Evolutionary conservation across 2,888 invertebrate species (phyloP).

Genomic region (Mythimna impura): DNA sequence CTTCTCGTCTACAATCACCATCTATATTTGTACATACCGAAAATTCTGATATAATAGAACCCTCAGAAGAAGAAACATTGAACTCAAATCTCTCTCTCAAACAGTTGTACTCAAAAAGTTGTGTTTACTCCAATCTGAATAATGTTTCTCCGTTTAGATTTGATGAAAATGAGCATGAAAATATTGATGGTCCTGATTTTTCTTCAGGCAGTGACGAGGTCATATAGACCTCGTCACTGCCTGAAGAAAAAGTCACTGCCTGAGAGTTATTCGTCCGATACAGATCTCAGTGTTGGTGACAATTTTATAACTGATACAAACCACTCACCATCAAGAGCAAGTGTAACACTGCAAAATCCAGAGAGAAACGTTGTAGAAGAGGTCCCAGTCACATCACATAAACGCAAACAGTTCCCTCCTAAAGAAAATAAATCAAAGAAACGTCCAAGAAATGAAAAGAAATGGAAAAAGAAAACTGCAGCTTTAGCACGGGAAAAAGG

Average conservation of each 20-base stretch:
- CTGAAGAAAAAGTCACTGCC: too few relatives aligned
- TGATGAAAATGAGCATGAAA: slow-evolving; percentile 28
- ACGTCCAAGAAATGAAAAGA: slow-evolving; percentile 43
- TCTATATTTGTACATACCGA: slow-evolving; percentile 27
- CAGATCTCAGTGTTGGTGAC: slow-evolving; percentile 33
- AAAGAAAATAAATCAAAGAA: slow-evolving; percentile 47
- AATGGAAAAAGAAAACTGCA: slow-evolving; percentile 45
- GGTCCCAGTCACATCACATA: slow-evolving; percentile 29
- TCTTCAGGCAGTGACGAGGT: slow-evolving; percentile 36
- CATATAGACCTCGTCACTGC: too few relatives aligned
- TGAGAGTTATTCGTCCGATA: slow-evolving; percentile 35
- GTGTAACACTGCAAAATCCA: slow-evolving; percentile 22
- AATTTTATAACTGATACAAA: slow-evolving; percentile 28
- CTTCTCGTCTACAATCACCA: slow-evolving; percentile 27
- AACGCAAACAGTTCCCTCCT: slow-evolving; percentile 36
- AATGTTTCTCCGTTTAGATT: slow-evolving; percentile 32
- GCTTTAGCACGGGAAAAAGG: slow-evolving; percentile 40
- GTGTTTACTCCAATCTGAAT: slow-evolving; percentile 27
- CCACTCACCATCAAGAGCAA: slow-evolving; percentile 27
- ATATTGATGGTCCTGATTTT: slow-evolving; percentile 34
- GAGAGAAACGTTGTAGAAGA: slow-evolving; percentile 22
- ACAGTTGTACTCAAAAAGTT: slow-evolving; percentile 14
- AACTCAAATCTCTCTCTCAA: slow-evolving; percentile 14
- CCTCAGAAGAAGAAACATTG: slow-evolving; percentile 32
- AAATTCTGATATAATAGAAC: slow-evolving; percentile 33